Conservation (phyloP, 2,888 invertebrate genomes). For the Corythucha ciliata region DNA sequence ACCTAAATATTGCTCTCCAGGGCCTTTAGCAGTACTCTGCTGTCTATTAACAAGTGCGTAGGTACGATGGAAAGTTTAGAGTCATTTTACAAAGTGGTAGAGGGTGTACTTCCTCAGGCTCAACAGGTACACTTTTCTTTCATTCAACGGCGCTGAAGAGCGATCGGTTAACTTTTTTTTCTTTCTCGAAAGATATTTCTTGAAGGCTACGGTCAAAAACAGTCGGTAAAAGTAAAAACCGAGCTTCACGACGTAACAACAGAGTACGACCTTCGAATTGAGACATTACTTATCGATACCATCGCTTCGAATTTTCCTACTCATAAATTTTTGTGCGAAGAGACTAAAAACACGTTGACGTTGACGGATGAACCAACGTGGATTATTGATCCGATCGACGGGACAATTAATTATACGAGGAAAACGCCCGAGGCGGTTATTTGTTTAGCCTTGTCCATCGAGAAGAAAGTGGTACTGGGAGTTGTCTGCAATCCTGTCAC, state of each 20-base stretch:
- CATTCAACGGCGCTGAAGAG: too few relatives aligned
- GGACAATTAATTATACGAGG: slow-evolving; percentile 96
- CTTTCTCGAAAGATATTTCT: background rate
- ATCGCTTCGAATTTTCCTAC: slow-evolving; percentile 49
- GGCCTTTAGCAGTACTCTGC: too few relatives aligned
- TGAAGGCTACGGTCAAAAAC: background rate
- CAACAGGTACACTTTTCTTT: too few relatives aligned
- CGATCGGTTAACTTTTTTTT: too few relatives aligned
- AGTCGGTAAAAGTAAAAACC: slow-evolving; percentile 43
- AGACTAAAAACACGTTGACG: slow-evolving; percentile 54
- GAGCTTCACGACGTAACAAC: slow-evolving; percentile 65
- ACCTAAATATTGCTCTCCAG: too few relatives aligned
- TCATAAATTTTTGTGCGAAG: slow-evolving; percentile 85
- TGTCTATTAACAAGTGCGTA: too few relatives aligned
- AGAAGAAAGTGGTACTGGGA: slow-evolving; percentile 62
- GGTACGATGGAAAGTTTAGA: too few relatives aligned
- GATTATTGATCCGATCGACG: slow-evolving; percentile 97
- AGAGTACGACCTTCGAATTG: slow-evolving; percentile 64
- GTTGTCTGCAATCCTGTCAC: slow-evolving; percentile 86
- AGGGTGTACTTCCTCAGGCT: too few relatives aligned
- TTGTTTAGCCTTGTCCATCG: slow-evolving; percentile 71
- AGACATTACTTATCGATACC: slow-evolving; percentile 54
- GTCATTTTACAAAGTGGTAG: too few relatives aligned
- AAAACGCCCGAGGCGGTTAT: slow-evolving; percentile 82
- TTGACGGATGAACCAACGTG: slow-evolving; percentile 88